A percentile compares a stretch with the other conserved stretches of the same genome.
Evolutionary conservation across 2,888 invertebrate genomes (phyloP).

Genomic region (Dusona sp.): DNA sequence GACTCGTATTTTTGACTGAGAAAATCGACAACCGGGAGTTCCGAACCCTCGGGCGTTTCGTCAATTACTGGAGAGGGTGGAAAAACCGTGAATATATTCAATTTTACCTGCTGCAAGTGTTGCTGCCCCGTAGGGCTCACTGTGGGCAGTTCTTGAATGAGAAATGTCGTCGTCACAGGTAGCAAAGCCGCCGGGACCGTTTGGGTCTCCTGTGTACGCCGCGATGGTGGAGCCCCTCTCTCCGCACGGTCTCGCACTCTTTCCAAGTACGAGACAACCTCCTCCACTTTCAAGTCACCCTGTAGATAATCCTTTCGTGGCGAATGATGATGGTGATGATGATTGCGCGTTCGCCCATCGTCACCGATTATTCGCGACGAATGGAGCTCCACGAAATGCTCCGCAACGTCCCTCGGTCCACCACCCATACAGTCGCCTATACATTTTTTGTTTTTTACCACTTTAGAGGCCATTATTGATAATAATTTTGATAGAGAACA

Average conservation of each 20-base stretch:
- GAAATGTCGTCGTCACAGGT: conserved; percentile 79
- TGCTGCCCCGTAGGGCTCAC: conserved; percentile 74
- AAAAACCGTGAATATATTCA: neutral
- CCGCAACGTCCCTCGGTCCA: conserved; percentile 81
- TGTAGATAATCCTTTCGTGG: conserved; percentile 79
- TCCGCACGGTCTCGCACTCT: conserved; percentile 82
- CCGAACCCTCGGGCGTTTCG: conserved; percentile 2
- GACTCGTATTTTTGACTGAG: neutral
- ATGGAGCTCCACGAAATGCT: conserved; percentile 82
- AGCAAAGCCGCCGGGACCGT: conserved; percentile 80
- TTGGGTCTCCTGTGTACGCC: conserved; percentile 83
- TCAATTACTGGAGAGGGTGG: conserved; percentile 6
- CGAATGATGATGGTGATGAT: conserved; percentile 47
- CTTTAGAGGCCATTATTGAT: neutral
- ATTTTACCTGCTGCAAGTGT: conserved; percentile 79
- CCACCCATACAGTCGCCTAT: conserved; percentile 82
- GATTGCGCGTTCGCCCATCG: conserved; percentile 77
- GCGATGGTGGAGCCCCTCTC: conserved; percentile 79
- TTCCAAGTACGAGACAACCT: conserved; percentile 80
- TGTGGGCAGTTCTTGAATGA: conserved; percentile 79
- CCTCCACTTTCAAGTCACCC: conserved; percentile 79
- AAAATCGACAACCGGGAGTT: neutral
- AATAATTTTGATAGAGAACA: neutral
- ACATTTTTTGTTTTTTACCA: neutral
- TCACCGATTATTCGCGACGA: conserved; percentile 78